A percentile compares a stretch with the other conserved stretches of the same genome.
phyloP scores from a whole-genome alignment of 2,888 invertebrate species.

The Orchesella flavescens region DNA sequence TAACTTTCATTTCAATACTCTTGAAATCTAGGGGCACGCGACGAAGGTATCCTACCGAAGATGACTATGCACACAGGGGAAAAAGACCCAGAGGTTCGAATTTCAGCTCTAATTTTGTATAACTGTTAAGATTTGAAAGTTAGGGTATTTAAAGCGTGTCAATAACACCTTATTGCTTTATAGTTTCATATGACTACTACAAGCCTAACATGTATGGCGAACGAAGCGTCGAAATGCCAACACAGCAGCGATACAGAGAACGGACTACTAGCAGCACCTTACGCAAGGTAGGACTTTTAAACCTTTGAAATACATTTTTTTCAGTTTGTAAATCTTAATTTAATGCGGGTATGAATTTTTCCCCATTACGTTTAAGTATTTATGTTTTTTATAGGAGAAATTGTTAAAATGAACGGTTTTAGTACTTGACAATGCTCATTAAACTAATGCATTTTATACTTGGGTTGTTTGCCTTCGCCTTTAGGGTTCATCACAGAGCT shows the following conservation, averaged over 20 bases:
- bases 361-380: too few relatives aligned
- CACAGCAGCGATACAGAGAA: constrained; percentile 63
- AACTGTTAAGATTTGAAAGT: too few relatives aligned
- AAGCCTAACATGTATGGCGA: constrained; percentile 62
- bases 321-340: too few relatives aligned
- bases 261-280: constrained; percentile 58
- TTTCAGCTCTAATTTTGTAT: too few relatives aligned
- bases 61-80: constrained; percentile 65
- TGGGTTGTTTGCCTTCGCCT: neutral
- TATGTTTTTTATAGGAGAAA: too few relatives aligned
- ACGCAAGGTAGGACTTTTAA: constrained; percentile 64
- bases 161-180: neutral
- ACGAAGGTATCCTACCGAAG: constrained; percentile 67
- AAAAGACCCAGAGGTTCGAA: constrained; percentile 68
- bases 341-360: too few relatives aligned
- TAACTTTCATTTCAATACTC: constrained; percentile 1
- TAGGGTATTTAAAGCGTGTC: too few relatives aligned
- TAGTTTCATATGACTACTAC: constrained; percentile 67
- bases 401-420: too few relatives aligned
- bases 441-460: too few relatives aligned
- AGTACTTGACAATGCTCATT: too few relatives aligned
- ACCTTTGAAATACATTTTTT: too few relatives aligned
- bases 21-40: constrained; percentile 65
- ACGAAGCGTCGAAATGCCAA: constrained; percentile 60
- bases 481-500: constrained; percentile 62